These are phyloP conservation scores for Ploceus nigricollis DNA, from an alignment of 2,113 vertebrate species.

Conservation along the genomic window DNA sequence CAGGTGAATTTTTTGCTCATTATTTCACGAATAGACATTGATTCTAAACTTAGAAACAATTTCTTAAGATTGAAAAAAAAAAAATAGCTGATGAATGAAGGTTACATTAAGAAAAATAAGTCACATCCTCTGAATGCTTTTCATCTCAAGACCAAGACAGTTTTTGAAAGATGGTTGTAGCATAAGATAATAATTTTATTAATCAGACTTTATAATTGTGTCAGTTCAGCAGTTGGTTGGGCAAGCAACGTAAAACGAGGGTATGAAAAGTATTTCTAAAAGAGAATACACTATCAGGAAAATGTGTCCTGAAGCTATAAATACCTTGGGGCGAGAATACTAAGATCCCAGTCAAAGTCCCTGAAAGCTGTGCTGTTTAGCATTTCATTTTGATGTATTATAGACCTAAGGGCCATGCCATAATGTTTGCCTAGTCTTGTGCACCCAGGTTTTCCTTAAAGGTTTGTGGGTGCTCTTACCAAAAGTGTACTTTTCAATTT, in stretches of 20 bases:
- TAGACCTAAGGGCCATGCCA: neutral
- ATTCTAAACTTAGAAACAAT: conserved; percentile 18
- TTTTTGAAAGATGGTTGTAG: neutral
- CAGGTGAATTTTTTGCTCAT: conserved; percentile 19
- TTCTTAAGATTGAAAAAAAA: neutral
- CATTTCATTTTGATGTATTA: neutral
- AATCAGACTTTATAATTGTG: neutral
- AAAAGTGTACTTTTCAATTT: neutral
- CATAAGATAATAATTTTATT: neutral
- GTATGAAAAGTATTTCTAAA: neutral
- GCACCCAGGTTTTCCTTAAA: neutral
- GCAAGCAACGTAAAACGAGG: neutral
- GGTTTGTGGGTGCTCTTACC: neutral
- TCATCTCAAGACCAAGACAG: neutral
- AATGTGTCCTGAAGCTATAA: neutral
- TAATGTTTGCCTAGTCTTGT: neutral
- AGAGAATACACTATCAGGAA: neutral
- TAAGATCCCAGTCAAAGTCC: neutral
- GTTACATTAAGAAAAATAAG: conserved; percentile 18
- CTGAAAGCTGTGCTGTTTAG: neutral
- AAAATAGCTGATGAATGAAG: neutral
- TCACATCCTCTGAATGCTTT: neutral
- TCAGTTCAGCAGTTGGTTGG: neutral
- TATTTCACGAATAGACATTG: neutral
- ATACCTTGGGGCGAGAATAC: neutral